These are phyloP conservation scores for Drosophila guanche DNA, from an alignment of 1,140 invertebrate species.

Conservation along the genomic window DNA sequence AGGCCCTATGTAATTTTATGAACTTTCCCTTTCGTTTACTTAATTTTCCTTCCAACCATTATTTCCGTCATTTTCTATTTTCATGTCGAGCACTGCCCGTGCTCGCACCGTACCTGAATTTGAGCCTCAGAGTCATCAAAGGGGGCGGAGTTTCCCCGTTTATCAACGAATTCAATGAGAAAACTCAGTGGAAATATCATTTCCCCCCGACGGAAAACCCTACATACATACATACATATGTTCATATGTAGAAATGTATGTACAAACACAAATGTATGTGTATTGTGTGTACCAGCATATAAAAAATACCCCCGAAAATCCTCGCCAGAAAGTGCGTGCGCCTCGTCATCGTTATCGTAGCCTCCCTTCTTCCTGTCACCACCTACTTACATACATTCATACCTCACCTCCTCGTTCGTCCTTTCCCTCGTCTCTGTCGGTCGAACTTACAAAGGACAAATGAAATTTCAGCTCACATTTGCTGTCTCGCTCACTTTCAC, in stretches of 20 bases:
- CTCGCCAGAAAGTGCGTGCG: conserved; percentile 63
- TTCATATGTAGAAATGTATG: background rate
- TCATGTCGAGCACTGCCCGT: conserved; percentile 20
- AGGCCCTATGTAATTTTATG: background rate
- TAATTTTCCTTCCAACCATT: background rate
- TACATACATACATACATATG: conserved; percentile 19
- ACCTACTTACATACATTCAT: background rate
- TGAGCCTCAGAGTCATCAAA: background rate
- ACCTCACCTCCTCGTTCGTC: conserved; percentile 12
- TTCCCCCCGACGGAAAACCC: conserved; percentile 16
- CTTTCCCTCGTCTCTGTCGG: conserved; percentile 31
- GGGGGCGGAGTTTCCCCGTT: conserved; percentile 36
- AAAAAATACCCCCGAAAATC: conserved; percentile 68
- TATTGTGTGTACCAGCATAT: conserved; percentile 23
- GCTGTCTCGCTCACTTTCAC: conserved; percentile 71
- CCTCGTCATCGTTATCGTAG: conserved; percentile 30
- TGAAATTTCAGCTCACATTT: conserved; percentile 65
- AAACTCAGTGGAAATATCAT: background rate
- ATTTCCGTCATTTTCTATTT: conserved; percentile 8
- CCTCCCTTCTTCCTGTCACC: background rate
- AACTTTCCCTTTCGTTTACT: conserved; percentile 7
- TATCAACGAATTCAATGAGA: background rate
- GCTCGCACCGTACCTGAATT: background rate
- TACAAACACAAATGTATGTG: background rate
- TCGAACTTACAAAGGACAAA: conserved; percentile 62